Conservation (phyloP, 2,888 invertebrate species). For the Harpagoxenus sublaevis region DNA sequence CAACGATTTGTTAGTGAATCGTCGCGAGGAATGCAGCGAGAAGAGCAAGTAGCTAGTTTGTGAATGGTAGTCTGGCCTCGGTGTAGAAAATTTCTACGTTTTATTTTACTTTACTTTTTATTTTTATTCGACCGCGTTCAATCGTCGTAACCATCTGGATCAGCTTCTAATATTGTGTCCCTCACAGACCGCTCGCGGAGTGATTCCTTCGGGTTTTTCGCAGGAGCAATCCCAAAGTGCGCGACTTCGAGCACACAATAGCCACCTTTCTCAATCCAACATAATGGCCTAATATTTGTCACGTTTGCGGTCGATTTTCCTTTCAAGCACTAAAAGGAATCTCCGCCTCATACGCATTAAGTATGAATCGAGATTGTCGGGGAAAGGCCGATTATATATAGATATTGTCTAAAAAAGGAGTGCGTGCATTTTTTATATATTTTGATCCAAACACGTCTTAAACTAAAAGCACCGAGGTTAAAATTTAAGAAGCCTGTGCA, state of each 20-base stretch:
- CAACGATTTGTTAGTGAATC: slow-evolving; percentile 80
- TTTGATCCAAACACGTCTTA: background rate
- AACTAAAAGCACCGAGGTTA: background rate
- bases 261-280: slow-evolving; percentile 15
- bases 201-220: slow-evolving; percentile 9
- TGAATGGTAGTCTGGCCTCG: slow-evolving; percentile 26
- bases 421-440: background rate
- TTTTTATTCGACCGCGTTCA: slow-evolving; percentile 4
- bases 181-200: background rate
- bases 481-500: background rate
- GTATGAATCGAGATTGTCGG: slow-evolving; percentile 14
- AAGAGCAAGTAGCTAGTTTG: slow-evolving; percentile 60
- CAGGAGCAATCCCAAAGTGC: slow-evolving; percentile 17
- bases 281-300: slow-evolving; percentile 36
- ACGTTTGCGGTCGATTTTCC: slow-evolving; percentile 25
- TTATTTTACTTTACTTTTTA: background rate
- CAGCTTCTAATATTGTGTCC: slow-evolving; percentile 19
- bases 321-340: slow-evolving; percentile 3
- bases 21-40: slow-evolving; percentile 66
- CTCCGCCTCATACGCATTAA: background rate
- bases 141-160: slow-evolving; percentile 29
- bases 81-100: slow-evolving; percentile 22
- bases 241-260: slow-evolving; percentile 30
- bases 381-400: background rate
- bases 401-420: background rate